These are phyloP conservation scores for Prenolepis imparis DNA, from an alignment of 2,888 invertebrate genomes.

Conservation along the genomic window DNA sequence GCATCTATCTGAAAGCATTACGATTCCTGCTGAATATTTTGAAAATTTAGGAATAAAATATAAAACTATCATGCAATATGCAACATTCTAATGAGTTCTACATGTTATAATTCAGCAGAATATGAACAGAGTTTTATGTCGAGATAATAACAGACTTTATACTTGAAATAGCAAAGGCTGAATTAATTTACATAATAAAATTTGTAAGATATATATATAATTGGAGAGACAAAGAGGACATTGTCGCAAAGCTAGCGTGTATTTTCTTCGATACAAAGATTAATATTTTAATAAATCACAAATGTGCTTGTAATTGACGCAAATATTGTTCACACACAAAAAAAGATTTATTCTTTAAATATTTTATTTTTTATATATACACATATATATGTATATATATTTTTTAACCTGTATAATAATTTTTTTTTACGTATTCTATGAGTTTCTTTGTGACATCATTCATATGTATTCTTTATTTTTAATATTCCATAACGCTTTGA, in stretches of 20 bases:
- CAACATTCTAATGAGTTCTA: slow-evolving; percentile 32
- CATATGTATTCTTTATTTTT: background rate
- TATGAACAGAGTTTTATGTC: background rate
- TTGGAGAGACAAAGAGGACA: background rate
- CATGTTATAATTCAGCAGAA: background rate
- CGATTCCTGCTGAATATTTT: slow-evolving; percentile 12
- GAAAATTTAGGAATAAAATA: slow-evolving; percentile 15
- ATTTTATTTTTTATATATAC: background rate
- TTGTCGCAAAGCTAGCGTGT: background rate
- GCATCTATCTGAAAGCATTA: slow-evolving; percentile 23
- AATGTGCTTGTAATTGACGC: background rate
- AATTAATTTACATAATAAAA: slow-evolving; percentile 10
- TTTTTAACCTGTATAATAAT: background rate
- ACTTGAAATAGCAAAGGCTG: background rate
- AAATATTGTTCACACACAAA: background rate
- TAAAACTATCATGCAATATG: slow-evolving; percentile 24
- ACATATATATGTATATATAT: background rate
- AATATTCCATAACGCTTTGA: background rate
- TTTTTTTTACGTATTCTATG: background rate
- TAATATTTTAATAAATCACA: background rate
- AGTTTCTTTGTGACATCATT: background rate
- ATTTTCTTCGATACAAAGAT: background rate
- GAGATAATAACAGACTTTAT: background rate
- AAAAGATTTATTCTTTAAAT: background rate
- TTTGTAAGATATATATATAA: background rate